Conservation (phyloP, 1,140 invertebrate species). For the Stegodyphus mimosarum region DNA sequence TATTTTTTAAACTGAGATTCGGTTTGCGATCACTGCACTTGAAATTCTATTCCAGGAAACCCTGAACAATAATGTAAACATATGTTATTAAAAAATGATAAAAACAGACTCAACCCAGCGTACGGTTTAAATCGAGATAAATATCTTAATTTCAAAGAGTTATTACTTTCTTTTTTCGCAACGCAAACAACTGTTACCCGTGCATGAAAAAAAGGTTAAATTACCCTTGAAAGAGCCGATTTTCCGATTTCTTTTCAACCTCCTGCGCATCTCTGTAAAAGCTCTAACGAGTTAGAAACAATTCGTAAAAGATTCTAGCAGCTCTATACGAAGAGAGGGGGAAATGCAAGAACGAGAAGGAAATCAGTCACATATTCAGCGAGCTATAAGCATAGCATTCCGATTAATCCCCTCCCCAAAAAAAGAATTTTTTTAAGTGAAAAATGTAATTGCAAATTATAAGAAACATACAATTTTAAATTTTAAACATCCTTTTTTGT, state of each 20-base stretch:
- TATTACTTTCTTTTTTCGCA: conserved; percentile 39
- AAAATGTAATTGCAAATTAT: too few species aligned
- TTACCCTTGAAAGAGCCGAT: conserved; percentile 50
- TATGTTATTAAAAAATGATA: too few species aligned
- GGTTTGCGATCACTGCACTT: too few species aligned
- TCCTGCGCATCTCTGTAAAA: conserved; percentile 21
- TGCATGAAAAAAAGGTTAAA: conserved; percentile 57
- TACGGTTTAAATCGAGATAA: conserved; percentile 41
- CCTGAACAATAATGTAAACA: too few species aligned
- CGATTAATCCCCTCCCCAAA: not conserved
- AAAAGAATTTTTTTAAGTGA: not conserved
- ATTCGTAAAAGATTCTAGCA: conserved; percentile 32
- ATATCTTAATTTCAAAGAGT: conserved; percentile 51
- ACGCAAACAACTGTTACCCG: conserved; percentile 35
- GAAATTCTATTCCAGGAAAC: too few species aligned
- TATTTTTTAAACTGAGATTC: too few species aligned
- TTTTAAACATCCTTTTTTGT: too few species aligned
- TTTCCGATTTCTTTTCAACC: conserved; percentile 20
- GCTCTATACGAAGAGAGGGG: not conserved
- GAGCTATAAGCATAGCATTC: conserved; percentile 39
- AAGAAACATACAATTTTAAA: too few species aligned
- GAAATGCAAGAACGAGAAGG: conserved; percentile 1
- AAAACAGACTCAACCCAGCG: too few species aligned
- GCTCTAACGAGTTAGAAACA: conserved; percentile 60
- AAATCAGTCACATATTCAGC: conserved; percentile 37